These are phyloP conservation scores for Pelodytes ibericus DNA, from an alignment of 2,797 vertebrate species.

Conservation along the genomic window DNA sequence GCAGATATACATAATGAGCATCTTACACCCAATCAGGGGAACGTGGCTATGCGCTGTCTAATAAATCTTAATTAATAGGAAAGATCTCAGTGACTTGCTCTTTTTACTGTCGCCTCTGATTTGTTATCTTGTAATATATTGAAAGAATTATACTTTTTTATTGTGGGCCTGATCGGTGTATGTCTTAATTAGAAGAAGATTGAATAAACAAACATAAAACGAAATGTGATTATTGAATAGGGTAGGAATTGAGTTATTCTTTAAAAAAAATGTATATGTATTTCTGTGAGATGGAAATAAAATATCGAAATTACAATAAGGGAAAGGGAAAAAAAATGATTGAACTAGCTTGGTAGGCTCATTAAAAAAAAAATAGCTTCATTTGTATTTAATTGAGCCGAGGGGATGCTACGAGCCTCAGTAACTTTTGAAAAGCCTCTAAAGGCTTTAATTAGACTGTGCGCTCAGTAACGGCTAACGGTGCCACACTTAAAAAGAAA, in stretches of 20 bases:
- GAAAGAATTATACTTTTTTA: neutral
- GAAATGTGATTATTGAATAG: no score
- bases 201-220: neutral
- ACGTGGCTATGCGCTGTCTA: neutral
- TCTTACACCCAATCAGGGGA: neutral
- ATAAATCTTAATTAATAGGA: slow-evolving; percentile 3
- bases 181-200: neutral
- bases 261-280: neutral
- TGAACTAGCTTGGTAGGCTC: neutral
- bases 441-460: neutral
- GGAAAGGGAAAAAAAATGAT: neutral
- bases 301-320: neutral
- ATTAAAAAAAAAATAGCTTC: neutral
- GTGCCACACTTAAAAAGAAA: neutral
- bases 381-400: slow-evolving; percentile 7
- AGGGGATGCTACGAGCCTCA: neutral
- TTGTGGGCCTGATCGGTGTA: neutral
- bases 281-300: neutral
- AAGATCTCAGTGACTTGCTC: neutral
- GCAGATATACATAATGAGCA: neutral
- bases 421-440: neutral
- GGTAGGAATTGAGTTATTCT: neutral
- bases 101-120: neutral
- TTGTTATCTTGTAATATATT: neutral
- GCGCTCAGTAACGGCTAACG: neutral